Evolutionary conservation across 2,888 invertebrate genomes (phyloP).

Genomic region (Euzophera pinguis): DNA sequence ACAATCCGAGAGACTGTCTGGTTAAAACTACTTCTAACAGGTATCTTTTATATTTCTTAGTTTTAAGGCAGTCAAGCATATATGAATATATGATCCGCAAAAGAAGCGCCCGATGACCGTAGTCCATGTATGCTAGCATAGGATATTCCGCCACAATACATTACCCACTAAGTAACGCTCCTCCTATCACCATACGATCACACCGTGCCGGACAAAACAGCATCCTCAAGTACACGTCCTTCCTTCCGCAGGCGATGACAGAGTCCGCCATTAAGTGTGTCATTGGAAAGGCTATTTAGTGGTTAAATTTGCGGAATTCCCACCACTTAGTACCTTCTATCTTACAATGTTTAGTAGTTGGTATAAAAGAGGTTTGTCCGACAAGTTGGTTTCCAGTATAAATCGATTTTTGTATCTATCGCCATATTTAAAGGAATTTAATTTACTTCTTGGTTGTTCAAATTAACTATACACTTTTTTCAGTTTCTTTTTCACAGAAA

Average conservation of each 20-base stretch:
- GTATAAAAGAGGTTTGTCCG: not conserved
- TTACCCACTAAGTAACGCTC: not conserved
- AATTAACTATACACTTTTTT: no score
- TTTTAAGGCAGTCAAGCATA: no score
- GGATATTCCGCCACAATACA: no score
- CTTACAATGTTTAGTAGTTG: not conserved
- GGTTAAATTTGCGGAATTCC: constrained; percentile 8
- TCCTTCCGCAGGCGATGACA: constrained; percentile 28
- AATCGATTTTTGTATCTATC: not conserved
- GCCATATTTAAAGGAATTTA: no score
- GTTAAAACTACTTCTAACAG: no score
- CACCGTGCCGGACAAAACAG: constrained; percentile 1
- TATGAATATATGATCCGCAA: no score
- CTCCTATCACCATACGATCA: not conserved
- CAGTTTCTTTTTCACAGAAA: no score
- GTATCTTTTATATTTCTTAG: no score
- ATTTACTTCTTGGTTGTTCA: no score
- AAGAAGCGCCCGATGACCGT: no score
- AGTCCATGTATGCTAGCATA: no score
- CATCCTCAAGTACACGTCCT: constrained; percentile 24
- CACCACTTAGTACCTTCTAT: not conserved
- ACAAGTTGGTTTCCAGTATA: not conserved
- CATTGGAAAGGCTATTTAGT: constrained; percentile 21
- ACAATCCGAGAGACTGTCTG: no score
- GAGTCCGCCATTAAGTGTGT: constrained; percentile 20